Evolutionary conservation across 2,888 invertebrate species (phyloP).

Genomic region (Lepidonotus clava): DNA sequence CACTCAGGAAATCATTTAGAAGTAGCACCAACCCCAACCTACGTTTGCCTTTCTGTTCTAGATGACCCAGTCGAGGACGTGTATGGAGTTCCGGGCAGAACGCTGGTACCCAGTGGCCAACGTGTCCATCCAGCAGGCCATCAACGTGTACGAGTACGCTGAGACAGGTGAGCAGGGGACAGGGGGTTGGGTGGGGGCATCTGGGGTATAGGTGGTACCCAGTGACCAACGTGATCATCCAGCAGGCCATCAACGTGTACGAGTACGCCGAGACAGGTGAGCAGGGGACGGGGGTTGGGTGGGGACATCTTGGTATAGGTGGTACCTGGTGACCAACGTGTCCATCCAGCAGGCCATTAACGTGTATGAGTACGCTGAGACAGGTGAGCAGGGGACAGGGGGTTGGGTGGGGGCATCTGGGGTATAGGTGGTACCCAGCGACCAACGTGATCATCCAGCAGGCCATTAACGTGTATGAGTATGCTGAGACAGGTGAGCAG

Average conservation of each 20-base stretch:
- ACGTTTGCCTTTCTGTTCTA: slow-evolving; percentile 81
- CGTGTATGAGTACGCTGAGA: slow-evolving; percentile 97
- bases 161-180: slow-evolving; percentile 87
- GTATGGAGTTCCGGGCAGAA: slow-evolving; percentile 95
- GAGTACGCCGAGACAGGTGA: slow-evolving; percentile 97
- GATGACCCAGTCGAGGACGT: slow-evolving; percentile 90
- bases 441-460: slow-evolving; percentile 97
- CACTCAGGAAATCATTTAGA: background rate
- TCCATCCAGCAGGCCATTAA: slow-evolving; percentile 93
- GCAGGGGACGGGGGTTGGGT: background rate
- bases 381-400: slow-evolving; percentile 88
- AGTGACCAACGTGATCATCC: slow-evolving; percentile 96
- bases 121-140: slow-evolving; percentile 94
- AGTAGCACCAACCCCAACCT: background rate
- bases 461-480: slow-evolving; percentile 94
- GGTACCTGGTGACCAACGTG: slow-evolving; percentile 98
- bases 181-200: slow-evolving; percentile 87
- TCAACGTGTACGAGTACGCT: slow-evolving; percentile 96
- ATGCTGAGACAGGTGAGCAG: slow-evolving; percentile 92
- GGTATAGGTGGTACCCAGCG: slow-evolving; percentile 97
- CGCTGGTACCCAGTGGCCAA: slow-evolving; percentile 98
- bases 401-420: too few relatives aligned
- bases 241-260: slow-evolving; percentile 92
- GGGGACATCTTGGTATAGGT: slow-evolving; percentile 94
- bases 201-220: slow-evolving; percentile 97